Conservation (phyloP, 37 sponge, comb jelly and placozoan species). For the Beroe forskalii region DNA sequence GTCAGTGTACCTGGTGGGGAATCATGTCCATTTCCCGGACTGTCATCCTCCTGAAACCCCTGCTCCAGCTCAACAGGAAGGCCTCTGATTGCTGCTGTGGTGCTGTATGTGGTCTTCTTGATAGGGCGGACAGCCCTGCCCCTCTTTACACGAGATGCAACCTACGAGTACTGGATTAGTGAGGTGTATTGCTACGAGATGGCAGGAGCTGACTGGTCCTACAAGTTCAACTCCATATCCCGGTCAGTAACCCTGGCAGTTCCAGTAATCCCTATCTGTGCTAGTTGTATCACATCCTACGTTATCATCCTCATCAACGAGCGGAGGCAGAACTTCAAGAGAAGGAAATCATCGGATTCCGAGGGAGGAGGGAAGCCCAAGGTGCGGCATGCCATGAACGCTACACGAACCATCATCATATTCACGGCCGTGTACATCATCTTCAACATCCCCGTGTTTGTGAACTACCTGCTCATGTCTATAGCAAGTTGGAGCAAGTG, state of each 20-base stretch:
- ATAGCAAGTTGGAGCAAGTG: conserved; percentile 36
- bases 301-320: conserved; percentile 32
- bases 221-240: conserved; percentile 65
- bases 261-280: conserved; percentile 55
- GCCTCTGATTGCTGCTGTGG: not conserved
- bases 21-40: conserved; percentile 62
- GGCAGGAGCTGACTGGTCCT: conserved; percentile 29
- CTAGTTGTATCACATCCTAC: conserved; percentile 23
- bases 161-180: conserved; percentile 29
- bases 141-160: not conserved
- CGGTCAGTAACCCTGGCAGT: conserved; percentile 42
- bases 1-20: conserved; percentile 48
- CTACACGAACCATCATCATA: conserved; percentile 37
- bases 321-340: not conserved
- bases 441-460: conserved; percentile 54
- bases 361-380: not conserved
- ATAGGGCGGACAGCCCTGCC: not conserved
- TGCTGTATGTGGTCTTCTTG: not conserved
- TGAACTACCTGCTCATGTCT: conserved; percentile 59
- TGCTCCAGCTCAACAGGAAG: not conserved
- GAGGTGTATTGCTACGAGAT: conserved; percentile 65
- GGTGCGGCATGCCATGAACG: not conserved
- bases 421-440: conserved; percentile 30
- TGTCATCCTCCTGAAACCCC: conserved; percentile 12
- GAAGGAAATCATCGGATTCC: not conserved